Evolutionary conservation across 2,797 vertebrate genomes (phyloP).

Genomic region (Craterocephalus amniculus): DNA sequence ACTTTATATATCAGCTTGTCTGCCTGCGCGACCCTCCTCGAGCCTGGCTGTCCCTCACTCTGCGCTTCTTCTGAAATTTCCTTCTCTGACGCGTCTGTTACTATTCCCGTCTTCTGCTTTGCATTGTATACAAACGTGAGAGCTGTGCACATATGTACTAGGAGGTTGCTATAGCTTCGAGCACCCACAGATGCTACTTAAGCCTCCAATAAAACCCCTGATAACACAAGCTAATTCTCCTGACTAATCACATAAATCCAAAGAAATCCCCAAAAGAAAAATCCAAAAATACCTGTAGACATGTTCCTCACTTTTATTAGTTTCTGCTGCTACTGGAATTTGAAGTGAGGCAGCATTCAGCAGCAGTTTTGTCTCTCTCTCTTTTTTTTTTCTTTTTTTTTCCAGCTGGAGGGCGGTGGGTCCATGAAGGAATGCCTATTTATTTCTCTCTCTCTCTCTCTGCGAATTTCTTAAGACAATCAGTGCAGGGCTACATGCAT

Average conservation of each 20-base stretch:
- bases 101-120: conserved; percentile 58
- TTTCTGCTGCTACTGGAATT: conserved; percentile 32
- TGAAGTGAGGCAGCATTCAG: conserved; percentile 27
- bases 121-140: conserved; percentile 14
- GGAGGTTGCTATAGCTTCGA: conserved; percentile 22
- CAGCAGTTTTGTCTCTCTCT: conserved; percentile 26
- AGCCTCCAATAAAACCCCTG: conserved; percentile 44
- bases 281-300: conserved; percentile 47
- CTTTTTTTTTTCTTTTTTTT: conserved; percentile 46
- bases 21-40: conserved; percentile 41
- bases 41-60: conserved; percentile 25
- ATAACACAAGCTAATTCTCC: conserved; percentile 48
- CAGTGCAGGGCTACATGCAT: conserved; percentile 26
- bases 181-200: conserved; percentile 37
- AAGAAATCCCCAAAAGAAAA: conserved; percentile 62
- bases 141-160: conserved; percentile 12
- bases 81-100: conserved; percentile 41
- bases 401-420: conserved; percentile 30
- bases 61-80: conserved; percentile 10
- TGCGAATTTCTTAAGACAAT: conserved; percentile 48
- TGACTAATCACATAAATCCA: conserved; percentile 45
- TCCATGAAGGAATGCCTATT: conserved; percentile 59
- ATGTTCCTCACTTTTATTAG: conserved; percentile 36
- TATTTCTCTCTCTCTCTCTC: too few species aligned
- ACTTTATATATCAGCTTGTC: conserved; percentile 27